phyloP scores from a whole-genome alignment of 2,888 invertebrate species.

The Drosophila neotestacea region DNA sequence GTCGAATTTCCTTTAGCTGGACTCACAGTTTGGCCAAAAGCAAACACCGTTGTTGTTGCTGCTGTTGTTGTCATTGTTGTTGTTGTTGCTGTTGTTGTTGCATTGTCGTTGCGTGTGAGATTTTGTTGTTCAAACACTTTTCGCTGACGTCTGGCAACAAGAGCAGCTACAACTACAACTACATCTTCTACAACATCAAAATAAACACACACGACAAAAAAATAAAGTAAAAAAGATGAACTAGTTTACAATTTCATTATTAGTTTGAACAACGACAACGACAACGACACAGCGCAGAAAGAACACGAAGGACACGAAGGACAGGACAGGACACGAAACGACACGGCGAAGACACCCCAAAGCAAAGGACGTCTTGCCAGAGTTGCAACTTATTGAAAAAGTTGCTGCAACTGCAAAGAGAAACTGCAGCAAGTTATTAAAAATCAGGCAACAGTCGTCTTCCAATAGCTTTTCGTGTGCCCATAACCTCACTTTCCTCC shows the following conservation, averaged over 20 bases:
- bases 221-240: constrained; percentile 54
- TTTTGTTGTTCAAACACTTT: constrained; percentile 78
- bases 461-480: constrained; percentile 47
- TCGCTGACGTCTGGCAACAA: constrained; percentile 63
- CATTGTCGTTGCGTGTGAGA: constrained; percentile 71
- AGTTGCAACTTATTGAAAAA: constrained; percentile 75
- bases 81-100: constrained; percentile 31
- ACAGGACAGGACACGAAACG: constrained; percentile 14
- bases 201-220: constrained; percentile 15
- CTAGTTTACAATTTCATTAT: constrained; percentile 80
- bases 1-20: constrained; percentile 55
- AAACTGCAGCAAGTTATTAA: constrained; percentile 53
- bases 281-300: constrained; percentile 6
- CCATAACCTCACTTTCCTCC: not conserved
- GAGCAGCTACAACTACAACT: constrained; percentile 36
- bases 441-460: constrained; percentile 37
- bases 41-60: constrained; percentile 33
- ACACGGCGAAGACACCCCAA: constrained; percentile 7
- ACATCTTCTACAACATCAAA: constrained; percentile 10
- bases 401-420: constrained; percentile 52
- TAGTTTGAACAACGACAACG: constrained; percentile 69
- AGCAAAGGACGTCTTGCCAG: constrained; percentile 32
- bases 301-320: constrained; percentile 5
- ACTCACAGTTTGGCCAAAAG: constrained; percentile 45
- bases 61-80: not conserved